phyloP scores from a whole-genome alignment of 2,113 vertebrate species.

The Monarcha castaneiventris region DNA sequence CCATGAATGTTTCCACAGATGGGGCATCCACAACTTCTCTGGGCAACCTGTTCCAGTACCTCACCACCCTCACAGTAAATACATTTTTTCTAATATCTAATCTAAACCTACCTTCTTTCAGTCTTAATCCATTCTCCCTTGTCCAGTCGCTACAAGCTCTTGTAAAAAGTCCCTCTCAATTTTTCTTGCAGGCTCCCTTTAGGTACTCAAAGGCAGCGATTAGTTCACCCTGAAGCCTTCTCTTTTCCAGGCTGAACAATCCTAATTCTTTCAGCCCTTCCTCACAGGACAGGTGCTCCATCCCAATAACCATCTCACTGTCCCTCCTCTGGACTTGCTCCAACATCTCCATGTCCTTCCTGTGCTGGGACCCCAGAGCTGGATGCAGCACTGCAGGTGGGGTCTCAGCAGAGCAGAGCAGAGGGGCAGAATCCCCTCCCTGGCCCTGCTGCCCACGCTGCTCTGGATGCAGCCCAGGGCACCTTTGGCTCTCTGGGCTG shows the following conservation, averaged over 20 bases:
- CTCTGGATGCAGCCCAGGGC: neutral
- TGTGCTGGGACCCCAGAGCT: neutral
- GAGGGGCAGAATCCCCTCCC: neutral
- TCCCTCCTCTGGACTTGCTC: neutral
- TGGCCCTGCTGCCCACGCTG: neutral
- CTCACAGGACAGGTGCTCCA: neutral
- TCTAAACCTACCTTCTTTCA: neutral
- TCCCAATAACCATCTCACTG: neutral
- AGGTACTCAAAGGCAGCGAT: neutral
- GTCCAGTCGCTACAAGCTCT: neutral
- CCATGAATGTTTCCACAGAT: neutral
- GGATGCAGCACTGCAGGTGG: neutral
- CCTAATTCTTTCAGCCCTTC: neutral
- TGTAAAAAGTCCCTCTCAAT: neutral
- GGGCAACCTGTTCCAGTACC: neutral
- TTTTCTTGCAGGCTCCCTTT: neutral
- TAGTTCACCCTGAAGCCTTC: neutral
- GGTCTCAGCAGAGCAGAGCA: neutral
- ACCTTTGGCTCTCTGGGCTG: neutral
- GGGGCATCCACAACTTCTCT: neutral
- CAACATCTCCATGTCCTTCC: fast-evolving
- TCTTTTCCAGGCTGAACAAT: neutral
- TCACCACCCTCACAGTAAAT: neutral
- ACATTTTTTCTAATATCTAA: neutral
- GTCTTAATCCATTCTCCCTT: neutral